Percentiles rank a stretch among this genome's conserved stretches.
These are phyloP conservation scores for Argyrosomus japonicus DNA, from an alignment of 2,113 vertebrate species.

Conservation along the genomic window DNA sequence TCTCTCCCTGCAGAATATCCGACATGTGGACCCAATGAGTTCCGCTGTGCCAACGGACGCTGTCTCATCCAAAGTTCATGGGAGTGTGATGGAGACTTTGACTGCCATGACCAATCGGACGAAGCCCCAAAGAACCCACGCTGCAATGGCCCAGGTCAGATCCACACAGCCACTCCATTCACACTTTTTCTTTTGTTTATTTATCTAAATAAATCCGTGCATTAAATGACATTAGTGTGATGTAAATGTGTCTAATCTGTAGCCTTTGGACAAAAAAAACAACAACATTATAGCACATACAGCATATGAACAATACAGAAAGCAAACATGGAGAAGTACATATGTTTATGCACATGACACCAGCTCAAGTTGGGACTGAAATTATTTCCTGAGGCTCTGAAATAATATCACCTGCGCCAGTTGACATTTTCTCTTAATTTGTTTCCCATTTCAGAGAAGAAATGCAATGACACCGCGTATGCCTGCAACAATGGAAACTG, in stretches of 20 bases:
- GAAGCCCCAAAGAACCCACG: constrained; percentile 93
- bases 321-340: neutral
- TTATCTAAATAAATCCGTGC: neutral
- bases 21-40: constrained; percentile 90
- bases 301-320: neutral
- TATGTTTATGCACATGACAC: neutral
- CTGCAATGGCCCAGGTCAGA: constrained; percentile 89
- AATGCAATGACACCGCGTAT: constrained; percentile 92
- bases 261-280: neutral
- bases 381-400: neutral
- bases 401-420: neutral
- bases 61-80: constrained; percentile 93
- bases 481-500: constrained; percentile 91
- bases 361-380: neutral
- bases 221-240: no score
- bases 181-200: neutral
- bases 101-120: constrained; percentile 95
- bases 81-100: constrained; percentile 95
- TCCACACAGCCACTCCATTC: neutral
- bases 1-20: constrained; percentile 87
- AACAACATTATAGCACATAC: neutral
- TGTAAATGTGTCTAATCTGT: neutral
- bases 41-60: constrained; percentile 95
- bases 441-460: constrained; percentile 84
- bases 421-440: constrained; percentile 24